A percentile compares a stretch with the other conserved stretches of the same genome.
These are phyloP conservation scores for Acipenser oxyrinchus DNA, from an alignment of 2,797 vertebrate genomes.

Conservation along the genomic window DNA sequence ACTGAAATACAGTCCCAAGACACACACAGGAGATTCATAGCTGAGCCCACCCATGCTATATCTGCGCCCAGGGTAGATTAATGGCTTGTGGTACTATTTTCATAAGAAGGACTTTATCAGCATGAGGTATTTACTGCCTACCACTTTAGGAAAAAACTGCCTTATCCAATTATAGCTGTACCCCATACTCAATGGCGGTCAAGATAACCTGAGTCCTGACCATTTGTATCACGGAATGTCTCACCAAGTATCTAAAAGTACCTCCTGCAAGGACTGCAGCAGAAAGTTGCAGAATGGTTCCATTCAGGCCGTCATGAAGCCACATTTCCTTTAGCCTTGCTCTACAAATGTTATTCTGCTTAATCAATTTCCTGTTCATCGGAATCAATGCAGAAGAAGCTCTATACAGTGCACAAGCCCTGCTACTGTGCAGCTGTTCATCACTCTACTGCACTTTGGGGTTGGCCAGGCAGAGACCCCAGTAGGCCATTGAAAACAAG, in stretches of 20 bases:
- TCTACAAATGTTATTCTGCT: neutral
- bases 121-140: no score
- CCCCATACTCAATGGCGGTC: no score
- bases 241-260: neutral
- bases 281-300: neutral
- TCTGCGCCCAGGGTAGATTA: neutral
- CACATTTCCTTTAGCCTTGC: no score
- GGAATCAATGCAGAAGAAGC: conserved; percentile 3
- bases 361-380: conserved; percentile 14
- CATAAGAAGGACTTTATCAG: no score
- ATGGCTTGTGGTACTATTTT: neutral
- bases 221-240: no score
- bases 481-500: conserved; percentile 26
- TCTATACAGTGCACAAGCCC: neutral
- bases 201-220: no score
- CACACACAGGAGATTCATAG: conserved; percentile 13
- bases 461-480: conserved; percentile 20
- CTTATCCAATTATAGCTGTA: no score
- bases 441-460: conserved; percentile 22
- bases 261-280: conserved; percentile 1
- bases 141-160: no score
- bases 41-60: neutral
- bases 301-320: neutral
- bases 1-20: conserved; percentile 23
- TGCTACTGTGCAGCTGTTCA: conserved; percentile 21